These are phyloP conservation scores for Brienomyrus brachyistius DNA, from an alignment of 2,113 vertebrate species.

Conservation along the genomic window DNA sequence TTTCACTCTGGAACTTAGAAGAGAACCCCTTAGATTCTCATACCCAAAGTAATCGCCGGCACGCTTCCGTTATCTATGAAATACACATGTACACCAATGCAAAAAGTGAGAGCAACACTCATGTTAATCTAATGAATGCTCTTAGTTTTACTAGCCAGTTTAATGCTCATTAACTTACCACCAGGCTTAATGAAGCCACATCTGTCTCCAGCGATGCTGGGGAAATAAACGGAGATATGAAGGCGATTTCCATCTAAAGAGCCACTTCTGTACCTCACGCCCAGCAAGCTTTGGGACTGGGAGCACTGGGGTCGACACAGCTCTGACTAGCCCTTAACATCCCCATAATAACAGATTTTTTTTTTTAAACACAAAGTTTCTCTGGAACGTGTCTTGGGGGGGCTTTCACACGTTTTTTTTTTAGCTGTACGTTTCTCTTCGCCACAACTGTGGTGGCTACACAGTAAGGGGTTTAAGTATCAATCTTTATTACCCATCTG, in stretches of 20 bases:
- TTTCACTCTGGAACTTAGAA: constrained; percentile 9
- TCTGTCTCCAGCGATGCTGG: constrained; percentile 99
- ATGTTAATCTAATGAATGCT: constrained; percentile 62
- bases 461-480: constrained; percentile 31
- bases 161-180: constrained; percentile 99
- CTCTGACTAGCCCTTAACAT: constrained; percentile 72
- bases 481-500: constrained; percentile 34
- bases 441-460: constrained; percentile 33
- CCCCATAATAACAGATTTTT: constrained; percentile 27
- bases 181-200: constrained; percentile 99
- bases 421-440: not conserved
- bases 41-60: constrained; percentile 60
- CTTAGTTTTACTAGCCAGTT: constrained; percentile 84
- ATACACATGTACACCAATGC: constrained; percentile 46
- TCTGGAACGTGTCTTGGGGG: constrained; percentile 9
- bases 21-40: constrained; percentile 55
- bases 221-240: constrained; percentile 99
- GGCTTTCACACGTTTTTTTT: not conserved
- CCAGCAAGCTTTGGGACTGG: constrained; percentile 73
- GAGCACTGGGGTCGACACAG: constrained; percentile 78
- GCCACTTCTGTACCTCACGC: constrained; percentile 93
- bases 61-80: constrained; percentile 49
- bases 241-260: constrained; percentile 98
- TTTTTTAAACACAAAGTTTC: constrained; percentile 7
- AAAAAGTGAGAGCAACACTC: constrained; percentile 43